These are phyloP conservation scores for Amblyornis subalaris DNA, from an alignment of 2,113 vertebrate genomes.

Conservation along the genomic window DNA sequence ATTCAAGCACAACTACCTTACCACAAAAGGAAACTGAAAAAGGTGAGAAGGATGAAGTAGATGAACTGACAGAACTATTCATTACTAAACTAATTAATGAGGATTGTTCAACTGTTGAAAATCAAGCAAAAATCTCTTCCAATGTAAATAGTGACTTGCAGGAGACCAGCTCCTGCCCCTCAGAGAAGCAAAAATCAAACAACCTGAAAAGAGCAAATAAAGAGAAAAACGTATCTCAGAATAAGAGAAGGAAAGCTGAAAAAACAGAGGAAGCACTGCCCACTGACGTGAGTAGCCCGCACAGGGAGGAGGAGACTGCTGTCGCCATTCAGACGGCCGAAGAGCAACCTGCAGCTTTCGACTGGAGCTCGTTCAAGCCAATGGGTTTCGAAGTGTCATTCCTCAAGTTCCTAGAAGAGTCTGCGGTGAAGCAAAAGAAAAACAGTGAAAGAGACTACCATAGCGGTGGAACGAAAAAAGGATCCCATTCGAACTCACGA, in stretches of 20 bases:
- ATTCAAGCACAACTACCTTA: constrained; percentile 64
- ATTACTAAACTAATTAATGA: constrained; percentile 82
- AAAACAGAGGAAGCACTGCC: constrained; percentile 55
- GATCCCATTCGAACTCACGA: constrained; percentile 62
- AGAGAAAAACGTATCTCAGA: constrained; percentile 80
- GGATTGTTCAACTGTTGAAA: constrained; percentile 69
- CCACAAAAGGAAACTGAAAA: constrained; percentile 66
- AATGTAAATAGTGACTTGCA: constrained; percentile 66
- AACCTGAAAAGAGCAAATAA: constrained; percentile 77
- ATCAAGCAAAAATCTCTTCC: constrained; percentile 61
- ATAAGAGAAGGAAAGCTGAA: constrained; percentile 70
- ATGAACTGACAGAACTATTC: constrained; percentile 79
- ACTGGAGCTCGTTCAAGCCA: constrained; percentile 89
- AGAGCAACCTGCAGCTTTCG: constrained; percentile 74
- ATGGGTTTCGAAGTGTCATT: constrained; percentile 98
- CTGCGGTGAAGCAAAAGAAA: constrained; percentile 79
- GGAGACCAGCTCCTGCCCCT: constrained; percentile 56
- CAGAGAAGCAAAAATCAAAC: constrained; percentile 71
- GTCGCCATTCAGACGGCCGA: constrained; percentile 71
- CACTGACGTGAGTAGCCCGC: constrained; percentile 22
- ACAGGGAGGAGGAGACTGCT: constrained; percentile 77
- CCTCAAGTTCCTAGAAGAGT: constrained; percentile 91
- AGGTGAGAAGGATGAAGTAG: constrained; percentile 78
- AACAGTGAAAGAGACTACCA: constrained; percentile 69
- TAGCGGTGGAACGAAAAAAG: constrained; percentile 61